phyloP scores from a whole-genome alignment of 2,888 invertebrate genomes.

The Agriopis marginaria region DNA sequence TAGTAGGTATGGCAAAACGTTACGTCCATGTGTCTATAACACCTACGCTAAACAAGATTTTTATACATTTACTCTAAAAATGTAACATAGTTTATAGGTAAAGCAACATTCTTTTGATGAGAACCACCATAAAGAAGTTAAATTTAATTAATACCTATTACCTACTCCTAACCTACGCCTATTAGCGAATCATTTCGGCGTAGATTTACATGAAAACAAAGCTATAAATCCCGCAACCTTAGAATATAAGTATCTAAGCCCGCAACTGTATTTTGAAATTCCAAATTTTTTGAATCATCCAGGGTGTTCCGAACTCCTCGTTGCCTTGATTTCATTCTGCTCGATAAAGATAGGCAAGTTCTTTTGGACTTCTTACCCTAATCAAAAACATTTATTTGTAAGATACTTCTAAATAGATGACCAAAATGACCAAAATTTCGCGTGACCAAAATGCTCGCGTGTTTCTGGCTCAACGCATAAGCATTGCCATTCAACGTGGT shows the following conservation, averaged over 20 bases:
- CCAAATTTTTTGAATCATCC: background rate
- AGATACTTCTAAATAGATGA: too few relatives aligned
- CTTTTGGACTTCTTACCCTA: too few relatives aligned
- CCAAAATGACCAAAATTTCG: too few relatives aligned
- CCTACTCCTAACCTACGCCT: conserved; percentile 11
- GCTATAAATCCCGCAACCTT: conserved; percentile 14
- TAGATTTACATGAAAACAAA: conserved; percentile 22
- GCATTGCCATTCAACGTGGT: too few relatives aligned
- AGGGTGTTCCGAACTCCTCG: background rate
- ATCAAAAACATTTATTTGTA: too few relatives aligned
- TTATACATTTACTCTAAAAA: too few relatives aligned
- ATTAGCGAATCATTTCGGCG: conserved; percentile 14
- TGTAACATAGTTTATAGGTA: background rate
- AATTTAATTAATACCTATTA: background rate
- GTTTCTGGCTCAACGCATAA: too few relatives aligned
- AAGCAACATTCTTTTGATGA: conserved; percentile 22
- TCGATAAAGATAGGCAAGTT: background rate
- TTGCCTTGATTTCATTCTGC: background rate
- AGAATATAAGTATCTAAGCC: too few relatives aligned
- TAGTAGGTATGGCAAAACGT: too few relatives aligned
- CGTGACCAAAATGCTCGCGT: too few relatives aligned
- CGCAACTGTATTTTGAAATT: conserved; percentile 12
- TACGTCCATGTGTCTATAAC: too few relatives aligned
- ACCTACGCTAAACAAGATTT: too few relatives aligned
- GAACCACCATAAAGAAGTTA: conserved; percentile 17